Conservation (phyloP, 1,140 invertebrate genomes). For the Medauroidea extradentata region DNA sequence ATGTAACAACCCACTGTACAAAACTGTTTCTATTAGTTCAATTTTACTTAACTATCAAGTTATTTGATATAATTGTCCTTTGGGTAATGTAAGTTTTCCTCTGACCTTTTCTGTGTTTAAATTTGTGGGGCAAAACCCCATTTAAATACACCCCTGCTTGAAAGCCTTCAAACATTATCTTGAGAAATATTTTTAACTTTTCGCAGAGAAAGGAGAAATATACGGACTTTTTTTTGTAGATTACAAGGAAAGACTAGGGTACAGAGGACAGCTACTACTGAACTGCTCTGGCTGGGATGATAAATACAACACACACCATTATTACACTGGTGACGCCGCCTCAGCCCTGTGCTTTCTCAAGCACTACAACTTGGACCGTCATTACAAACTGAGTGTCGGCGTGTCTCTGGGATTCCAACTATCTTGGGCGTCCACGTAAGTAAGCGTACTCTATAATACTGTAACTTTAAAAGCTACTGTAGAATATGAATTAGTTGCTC, state of each 20-base stretch:
- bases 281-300: slow-evolving; percentile 23
- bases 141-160: too few species aligned
- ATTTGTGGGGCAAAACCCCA: background rate
- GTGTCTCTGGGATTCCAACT: slow-evolving; percentile 54
- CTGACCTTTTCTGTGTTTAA: too few species aligned
- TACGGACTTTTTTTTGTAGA: slow-evolving; percentile 39
- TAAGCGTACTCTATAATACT: too few species aligned
- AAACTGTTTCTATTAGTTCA: too few species aligned
- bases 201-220: background rate
- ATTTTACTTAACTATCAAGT: too few species aligned
- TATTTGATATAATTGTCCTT: too few species aligned
- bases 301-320: slow-evolving; percentile 16
- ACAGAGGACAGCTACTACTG: slow-evolving; percentile 57
- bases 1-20: too few species aligned
- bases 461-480: too few species aligned
- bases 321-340: slow-evolving; percentile 59
- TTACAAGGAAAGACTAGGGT: slow-evolving; percentile 60
- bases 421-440: slow-evolving; percentile 39
- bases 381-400: slow-evolving; percentile 58
- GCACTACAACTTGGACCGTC: slow-evolving; percentile 54
- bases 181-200: background rate
- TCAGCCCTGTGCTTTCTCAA: slow-evolving; percentile 60
- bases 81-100: too few species aligned
- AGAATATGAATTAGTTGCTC: too few species aligned
- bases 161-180: too few species aligned